Percentiles rank a stretch among this genome's conserved stretches.
phyloP scores from a whole-genome alignment of 2,113 vertebrate species.

The Damaliscus lunatus region DNA sequence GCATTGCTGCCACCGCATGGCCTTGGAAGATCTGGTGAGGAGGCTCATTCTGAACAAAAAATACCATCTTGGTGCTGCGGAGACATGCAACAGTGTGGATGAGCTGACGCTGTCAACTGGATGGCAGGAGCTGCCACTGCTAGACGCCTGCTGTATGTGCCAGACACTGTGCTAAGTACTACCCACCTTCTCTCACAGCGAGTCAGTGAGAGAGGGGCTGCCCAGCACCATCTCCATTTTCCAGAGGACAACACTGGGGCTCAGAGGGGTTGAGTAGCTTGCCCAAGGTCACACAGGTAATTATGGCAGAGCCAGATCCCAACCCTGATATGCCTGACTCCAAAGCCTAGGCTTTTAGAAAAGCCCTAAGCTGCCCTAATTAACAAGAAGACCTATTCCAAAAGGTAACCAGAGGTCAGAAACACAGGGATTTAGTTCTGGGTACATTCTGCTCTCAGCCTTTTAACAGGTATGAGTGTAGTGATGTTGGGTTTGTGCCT shows the following conservation, averaged over 20 bases:
- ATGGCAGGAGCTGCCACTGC: background rate
- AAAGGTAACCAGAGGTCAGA: background rate
- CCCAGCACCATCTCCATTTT: background rate
- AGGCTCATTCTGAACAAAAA: slow-evolving; percentile 93
- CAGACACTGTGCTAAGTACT: background rate
- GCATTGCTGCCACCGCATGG: slow-evolving; percentile 87
- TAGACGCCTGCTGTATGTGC: background rate
- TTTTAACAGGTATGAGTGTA: background rate
- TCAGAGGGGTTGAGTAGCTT: slow-evolving; percentile 30
- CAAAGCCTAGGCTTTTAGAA: background rate
- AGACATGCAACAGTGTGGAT: slow-evolving; percentile 35
- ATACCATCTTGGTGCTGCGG: slow-evolving; percentile 94
- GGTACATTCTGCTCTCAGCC: background rate
- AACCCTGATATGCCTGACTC: background rate
- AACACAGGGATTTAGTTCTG: background rate
- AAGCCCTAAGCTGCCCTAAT: background rate
- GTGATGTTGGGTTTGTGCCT: background rate
- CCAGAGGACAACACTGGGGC: background rate
- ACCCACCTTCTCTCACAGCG: background rate
- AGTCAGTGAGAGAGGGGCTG: background rate
- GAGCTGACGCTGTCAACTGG: background rate
- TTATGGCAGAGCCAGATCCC: slow-evolving; percentile 48
- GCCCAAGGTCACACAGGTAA: slow-evolving; percentile 53
- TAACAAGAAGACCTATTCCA: background rate
- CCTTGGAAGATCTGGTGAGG: slow-evolving; percentile 92